Percentiles rank a stretch among this genome's conserved stretches.
Conservation (phyloP, 2,888 invertebrate genomes). For the Lomographa bimaculata region DNA sequence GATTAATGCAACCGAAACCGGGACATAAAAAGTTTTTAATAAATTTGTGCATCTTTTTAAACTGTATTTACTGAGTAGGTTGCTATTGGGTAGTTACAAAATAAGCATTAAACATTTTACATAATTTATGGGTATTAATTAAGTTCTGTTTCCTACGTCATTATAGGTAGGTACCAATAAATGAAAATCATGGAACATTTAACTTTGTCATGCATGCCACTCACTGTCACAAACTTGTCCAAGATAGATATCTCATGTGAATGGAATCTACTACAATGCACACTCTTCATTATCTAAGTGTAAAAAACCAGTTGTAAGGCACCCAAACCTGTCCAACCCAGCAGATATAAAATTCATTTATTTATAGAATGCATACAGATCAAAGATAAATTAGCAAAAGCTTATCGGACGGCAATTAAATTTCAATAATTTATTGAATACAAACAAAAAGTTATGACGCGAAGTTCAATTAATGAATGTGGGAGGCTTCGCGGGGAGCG, state of each 20-base stretch:
- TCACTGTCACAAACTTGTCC: conserved; percentile 1
- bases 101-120: no score
- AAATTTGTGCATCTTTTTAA: no score
- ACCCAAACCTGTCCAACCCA: conserved; percentile 24
- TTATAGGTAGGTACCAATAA: no score
- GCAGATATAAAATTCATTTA: conserved; percentile 22
- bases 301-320: conserved; percentile 28
- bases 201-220: neutral
- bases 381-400: conserved; percentile 37
- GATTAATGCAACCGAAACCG: no score
- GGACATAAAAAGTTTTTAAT: no score
- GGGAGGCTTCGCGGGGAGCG: conserved; percentile 76
- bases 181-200: no score
- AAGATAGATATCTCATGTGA: conserved; percentile 8
- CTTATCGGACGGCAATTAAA: conserved; percentile 41
- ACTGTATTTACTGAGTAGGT: no score
- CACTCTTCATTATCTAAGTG: conserved; percentile 17
- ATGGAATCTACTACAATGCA: conserved; percentile 19
- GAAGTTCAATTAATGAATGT: conserved; percentile 75
- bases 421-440: conserved; percentile 49
- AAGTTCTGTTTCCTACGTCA: no score
- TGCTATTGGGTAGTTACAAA: no score
- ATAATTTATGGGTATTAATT: no score
- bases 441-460: conserved; percentile 75
- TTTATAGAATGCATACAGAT: conserved; percentile 27